Evolutionary conservation across 2,888 invertebrate genomes (phyloP).

Genomic region (Acanthacorydalis orientalis): DNA sequence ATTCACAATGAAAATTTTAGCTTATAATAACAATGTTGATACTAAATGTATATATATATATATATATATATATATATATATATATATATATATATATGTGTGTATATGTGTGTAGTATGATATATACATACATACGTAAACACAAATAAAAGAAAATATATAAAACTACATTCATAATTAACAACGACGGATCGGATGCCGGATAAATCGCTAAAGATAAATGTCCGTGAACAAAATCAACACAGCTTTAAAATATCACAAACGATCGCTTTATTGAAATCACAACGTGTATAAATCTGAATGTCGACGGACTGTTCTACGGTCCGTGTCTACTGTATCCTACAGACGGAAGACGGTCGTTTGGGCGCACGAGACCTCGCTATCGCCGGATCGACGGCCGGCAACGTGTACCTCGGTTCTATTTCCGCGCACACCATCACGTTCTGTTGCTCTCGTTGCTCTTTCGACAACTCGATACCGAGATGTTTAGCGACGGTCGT

Average conservation of each 20-base stretch:
- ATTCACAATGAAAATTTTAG: too few species aligned
- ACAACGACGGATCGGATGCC: too few species aligned
- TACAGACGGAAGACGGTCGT: constrained; percentile 34
- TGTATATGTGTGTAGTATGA: too few species aligned
- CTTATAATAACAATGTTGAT: too few species aligned
- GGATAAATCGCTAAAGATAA: too few species aligned
- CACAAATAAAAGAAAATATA: too few species aligned
- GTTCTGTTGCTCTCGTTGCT: constrained; percentile 48
- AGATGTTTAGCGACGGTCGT: constrained; percentile 52
- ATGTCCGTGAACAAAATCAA: not conserved
- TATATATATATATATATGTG: too few species aligned
- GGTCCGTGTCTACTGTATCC: constrained; percentile 28
- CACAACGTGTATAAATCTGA: not conserved
- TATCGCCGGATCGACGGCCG: constrained; percentile 25
- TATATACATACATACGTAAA: too few species aligned
- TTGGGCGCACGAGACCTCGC: constrained; percentile 27
- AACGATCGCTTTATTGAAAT: too few species aligned
- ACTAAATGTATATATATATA: too few species aligned
- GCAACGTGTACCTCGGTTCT: constrained; percentile 14
- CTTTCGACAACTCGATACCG: constrained; percentile 42
- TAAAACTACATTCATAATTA: too few species aligned
- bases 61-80: too few species aligned
- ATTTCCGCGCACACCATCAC: constrained; percentile 49
- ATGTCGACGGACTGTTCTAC: not conserved
- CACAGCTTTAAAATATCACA: not conserved